Base-by-base conservation (phyloP, 2,888 invertebrate genomes). In the Omphaloscelis lunosa region DNA sequence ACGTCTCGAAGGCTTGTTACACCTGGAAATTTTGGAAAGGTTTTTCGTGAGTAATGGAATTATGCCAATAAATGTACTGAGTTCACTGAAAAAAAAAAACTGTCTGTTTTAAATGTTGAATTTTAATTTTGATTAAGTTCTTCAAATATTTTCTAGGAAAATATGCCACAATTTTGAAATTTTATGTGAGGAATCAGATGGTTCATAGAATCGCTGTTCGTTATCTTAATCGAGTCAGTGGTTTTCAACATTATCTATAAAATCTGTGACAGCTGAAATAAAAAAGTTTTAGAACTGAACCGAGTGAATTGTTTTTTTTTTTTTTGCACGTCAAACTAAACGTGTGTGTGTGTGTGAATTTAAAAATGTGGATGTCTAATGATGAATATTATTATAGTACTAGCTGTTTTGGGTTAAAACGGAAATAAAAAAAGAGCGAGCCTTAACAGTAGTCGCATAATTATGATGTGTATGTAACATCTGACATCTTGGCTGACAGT, bases 1-100 rank as follows among this genome's bases (percentile, higher is more conserved):
- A 98, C 98, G 95, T 98, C 97, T 85, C 97, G 97, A 86, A 98
- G 96, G 88, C 98, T 97, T 86, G 97, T 97, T 58, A 97, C 97
- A 92, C 97, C 98, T 96, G 93, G 9, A 92, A 93, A 51, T 8
- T 45, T 45, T 5, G 9, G 27, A 75, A 75, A 67, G 2, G 1
- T 2, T 41, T 51, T n/a, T 11, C 15, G 1, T 59, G 45, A 68
- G 53, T 17, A 20, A 2, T 62, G 7, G 34, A 29, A 48, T 59
- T 20, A 59, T 59, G 29, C 17, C 20, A 7, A 17, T n/a, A 51
- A 12, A 17, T 17, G 7, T 20, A 20, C 7, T 2, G 20, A 8
- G 8, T 8, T 20, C 20, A 0, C 51, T 51, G 8, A 20, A 20
- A 7, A 51, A 34, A 51, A 51, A 20, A 8, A 48, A 45, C 0